These are phyloP conservation scores for Ellobium chinense DNA, from an alignment of 2,888 invertebrate species.

Conservation along the genomic window DNA sequence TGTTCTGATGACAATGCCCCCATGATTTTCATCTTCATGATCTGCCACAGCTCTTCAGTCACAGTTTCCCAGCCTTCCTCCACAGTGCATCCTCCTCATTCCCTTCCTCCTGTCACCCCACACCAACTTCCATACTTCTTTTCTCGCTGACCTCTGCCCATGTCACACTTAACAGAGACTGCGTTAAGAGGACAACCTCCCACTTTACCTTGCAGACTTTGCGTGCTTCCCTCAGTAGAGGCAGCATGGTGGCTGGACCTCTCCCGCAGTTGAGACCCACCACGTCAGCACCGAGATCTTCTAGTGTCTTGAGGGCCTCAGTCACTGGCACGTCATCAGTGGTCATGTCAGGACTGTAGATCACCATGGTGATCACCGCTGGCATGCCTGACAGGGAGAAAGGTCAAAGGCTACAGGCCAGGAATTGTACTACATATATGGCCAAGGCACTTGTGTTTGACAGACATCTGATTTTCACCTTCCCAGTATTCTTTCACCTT, in stretches of 20 bases:
- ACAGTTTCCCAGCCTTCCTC: no score
- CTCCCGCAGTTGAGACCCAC: slow-evolving; percentile 73
- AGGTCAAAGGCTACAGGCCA: neutral
- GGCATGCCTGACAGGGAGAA: slow-evolving; percentile 61
- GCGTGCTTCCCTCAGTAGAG: slow-evolving; percentile 62
- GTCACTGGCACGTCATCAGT: slow-evolving; percentile 65
- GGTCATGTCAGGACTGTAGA: slow-evolving; percentile 58
- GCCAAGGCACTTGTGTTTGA: neutral
- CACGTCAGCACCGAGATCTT: slow-evolving; percentile 71
- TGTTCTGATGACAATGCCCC: no score
- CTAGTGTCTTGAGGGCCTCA: slow-evolving; percentile 65
- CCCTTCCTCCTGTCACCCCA: no score
- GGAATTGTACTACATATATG: neutral
- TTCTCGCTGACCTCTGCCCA: no score
- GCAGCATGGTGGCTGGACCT: slow-evolving; percentile 71
- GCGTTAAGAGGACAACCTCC: no score
- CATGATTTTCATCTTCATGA: no score
- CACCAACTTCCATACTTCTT: no score
- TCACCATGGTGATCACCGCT: slow-evolving; percentile 68
- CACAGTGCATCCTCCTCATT: no score
- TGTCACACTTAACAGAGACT: no score
- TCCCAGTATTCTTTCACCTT: no score
- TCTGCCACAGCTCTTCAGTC: no score
- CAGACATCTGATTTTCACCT: neutral
- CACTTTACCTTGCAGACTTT: slow-evolving; percentile 70